Base-by-base conservation (phyloP, 2,888 invertebrate genomes). In the Thumatha senex region DNA sequence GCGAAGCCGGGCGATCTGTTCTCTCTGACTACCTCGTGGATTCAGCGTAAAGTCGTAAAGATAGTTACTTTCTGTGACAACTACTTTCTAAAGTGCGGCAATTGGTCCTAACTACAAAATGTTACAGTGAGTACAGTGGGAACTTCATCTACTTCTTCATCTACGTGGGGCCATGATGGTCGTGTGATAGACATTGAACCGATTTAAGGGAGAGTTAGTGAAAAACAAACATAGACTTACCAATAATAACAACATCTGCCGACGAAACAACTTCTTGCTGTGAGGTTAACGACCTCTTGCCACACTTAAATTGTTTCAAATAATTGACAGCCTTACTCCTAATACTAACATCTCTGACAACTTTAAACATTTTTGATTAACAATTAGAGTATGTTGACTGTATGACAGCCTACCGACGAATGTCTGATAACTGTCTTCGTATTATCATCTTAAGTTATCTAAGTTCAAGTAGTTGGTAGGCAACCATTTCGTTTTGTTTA, bases 231-330 rank as follows among this genome's bases (percentile, higher is more conserved):
- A 2, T 4, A 11, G 48, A 86, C 87, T 89, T 81, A 94, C 95
- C 95, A 63, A 96, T 93, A 63, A 96, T 92, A 49, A 96, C 96
- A 60, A 96, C 96, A 86, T 96, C 96, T 13, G 96, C 96, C 36
- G 93, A 92, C 34, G 85, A 68, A 35, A 83, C 84, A 1, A 89
- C 72, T 41, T 89, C 88, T 34, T 75, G 64, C 14, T 78, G 74
- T 2, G 76, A 59, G 34, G 83, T 59, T 14, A 80, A 63, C 31
- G 57, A 65, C 51, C 82, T 71, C 46, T 70, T 78, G 35, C 63
- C 70, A 54, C 71, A 57, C 41, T 64, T 77, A 13, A 72, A 66
- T 46, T 63, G 67, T 55, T 76, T 83, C 18, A 85, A 74, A 73
- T 76, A 84, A 61, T 70, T 84, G 1, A 50, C 64, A 1, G 78